Conservation (phyloP, 2,888 invertebrate genomes). For the Matsumyia berberina region DNA sequence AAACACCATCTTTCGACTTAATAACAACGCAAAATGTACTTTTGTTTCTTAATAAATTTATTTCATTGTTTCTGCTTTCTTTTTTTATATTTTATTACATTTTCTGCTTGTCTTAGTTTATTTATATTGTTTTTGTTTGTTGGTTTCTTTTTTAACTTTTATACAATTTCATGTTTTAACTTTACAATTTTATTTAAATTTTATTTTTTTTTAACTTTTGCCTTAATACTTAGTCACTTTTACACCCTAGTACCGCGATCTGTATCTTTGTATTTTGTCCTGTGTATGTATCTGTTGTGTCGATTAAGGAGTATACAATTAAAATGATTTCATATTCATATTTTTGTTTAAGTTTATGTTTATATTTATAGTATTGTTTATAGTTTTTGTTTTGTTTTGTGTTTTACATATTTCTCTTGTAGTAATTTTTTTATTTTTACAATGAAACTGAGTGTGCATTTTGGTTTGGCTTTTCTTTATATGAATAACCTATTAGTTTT, state of each 20-base stretch:
- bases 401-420: slow-evolving; percentile 11
- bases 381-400: background rate
- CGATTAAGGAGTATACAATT: slow-evolving; percentile 16
- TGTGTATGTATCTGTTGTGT: background rate
- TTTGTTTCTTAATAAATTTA: slow-evolving; percentile 70
- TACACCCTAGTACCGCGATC: slow-evolving; percentile 53
- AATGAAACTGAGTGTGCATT: slow-evolving; percentile 33
- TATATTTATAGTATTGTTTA: slow-evolving; percentile 4
- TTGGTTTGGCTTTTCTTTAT: too few relatives aligned
- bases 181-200: slow-evolving; percentile 48
- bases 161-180: slow-evolving; percentile 58
- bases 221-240: slow-evolving; percentile 44
- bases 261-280: slow-evolving; percentile 12
- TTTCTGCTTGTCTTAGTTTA: slow-evolving; percentile 23
- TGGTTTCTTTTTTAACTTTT: slow-evolving; percentile 35
- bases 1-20: too few relatives aligned
- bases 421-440: slow-evolving; percentile 8
- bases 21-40: too few relatives aligned
- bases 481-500: background rate
- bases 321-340: slow-evolving; percentile 16
- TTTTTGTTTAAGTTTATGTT: background rate
- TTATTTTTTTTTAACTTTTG: slow-evolving; percentile 14
- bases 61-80: slow-evolving; percentile 44
- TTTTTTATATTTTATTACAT: slow-evolving; percentile 44
- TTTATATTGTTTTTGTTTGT: slow-evolving; percentile 6